Evolutionary conservation across 1,140 invertebrate genomes (phyloP).

Genomic region (Platyscapa corneri): DNA sequence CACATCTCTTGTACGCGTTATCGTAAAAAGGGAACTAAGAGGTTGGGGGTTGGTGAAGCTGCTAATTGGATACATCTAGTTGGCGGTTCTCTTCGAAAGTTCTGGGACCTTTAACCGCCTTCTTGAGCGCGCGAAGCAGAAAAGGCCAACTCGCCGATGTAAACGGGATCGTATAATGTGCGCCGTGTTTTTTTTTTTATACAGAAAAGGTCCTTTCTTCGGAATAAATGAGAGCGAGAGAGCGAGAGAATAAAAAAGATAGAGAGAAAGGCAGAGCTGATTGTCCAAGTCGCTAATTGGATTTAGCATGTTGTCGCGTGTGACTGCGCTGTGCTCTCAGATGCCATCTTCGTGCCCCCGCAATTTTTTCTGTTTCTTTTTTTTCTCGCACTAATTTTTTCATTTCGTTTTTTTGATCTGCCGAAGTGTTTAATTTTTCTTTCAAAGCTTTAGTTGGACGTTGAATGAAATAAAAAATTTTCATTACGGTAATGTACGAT

Average conservation of each 20-base stretch:
- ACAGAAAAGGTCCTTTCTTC: background rate
- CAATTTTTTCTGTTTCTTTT: too few species aligned
- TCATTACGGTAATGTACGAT: background rate
- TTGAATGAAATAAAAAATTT: background rate
- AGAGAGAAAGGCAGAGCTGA: background rate
- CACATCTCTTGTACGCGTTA: background rate
- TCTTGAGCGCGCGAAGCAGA: background rate
- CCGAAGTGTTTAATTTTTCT: background rate
- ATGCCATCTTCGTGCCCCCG: background rate
- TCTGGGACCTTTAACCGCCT: background rate
- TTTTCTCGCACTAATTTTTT: background rate
- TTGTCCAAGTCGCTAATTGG: slow-evolving; percentile 41
- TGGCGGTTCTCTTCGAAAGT: slow-evolving; percentile 19
- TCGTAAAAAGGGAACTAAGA: slow-evolving; percentile 1
- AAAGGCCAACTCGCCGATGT: slow-evolving; percentile 38
- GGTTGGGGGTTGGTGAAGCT: background rate
- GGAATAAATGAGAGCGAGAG: background rate
- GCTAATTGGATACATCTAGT: slow-evolving; percentile 42
- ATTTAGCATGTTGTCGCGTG: slow-evolving; percentile 36
- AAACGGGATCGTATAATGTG: slow-evolving; percentile 59
- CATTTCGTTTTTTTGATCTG: background rate
- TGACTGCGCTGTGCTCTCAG: background rate
- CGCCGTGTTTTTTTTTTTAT: background rate
- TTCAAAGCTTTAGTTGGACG: background rate
- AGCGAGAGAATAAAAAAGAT: background rate